These are phyloP conservation scores for Reticulitermes lucifugus DNA, from an alignment of 2,888 invertebrate genomes.

Conservation along the genomic window DNA sequence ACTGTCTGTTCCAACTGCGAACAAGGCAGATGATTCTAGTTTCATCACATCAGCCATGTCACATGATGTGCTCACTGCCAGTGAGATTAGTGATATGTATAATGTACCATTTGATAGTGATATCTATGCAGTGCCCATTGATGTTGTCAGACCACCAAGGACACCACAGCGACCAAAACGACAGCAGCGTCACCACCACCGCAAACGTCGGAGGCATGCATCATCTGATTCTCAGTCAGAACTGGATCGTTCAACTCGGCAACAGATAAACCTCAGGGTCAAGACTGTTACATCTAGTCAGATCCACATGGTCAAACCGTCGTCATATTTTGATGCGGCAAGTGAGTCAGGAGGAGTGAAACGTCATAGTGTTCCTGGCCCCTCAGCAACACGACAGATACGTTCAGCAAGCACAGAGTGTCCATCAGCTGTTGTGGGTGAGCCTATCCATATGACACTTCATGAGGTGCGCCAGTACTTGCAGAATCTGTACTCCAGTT, in stretches of 20 bases:
- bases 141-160: conserved; percentile 75
- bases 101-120: conserved; percentile 91
- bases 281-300: conserved; percentile 47
- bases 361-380: conserved; percentile 77
- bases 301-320: neutral
- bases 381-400: conserved; percentile 64
- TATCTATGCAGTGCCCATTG: conserved; percentile 87
- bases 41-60: conserved; percentile 92
- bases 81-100: conserved; percentile 86
- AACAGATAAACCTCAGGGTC: conserved; percentile 32
- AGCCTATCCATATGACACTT: conserved; percentile 86
- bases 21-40: conserved; percentile 85
- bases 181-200: conserved; percentile 62
- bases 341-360: conserved; percentile 61
- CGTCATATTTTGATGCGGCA: conserved; percentile 36
- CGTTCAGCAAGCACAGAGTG: conserved; percentile 62
- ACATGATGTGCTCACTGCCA: conserved; percentile 83
- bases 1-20: conserved; percentile 75
- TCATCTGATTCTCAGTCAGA: conserved; percentile 64
- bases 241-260: conserved; percentile 38
- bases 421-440: conserved; percentile 71
- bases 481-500: conserved; percentile 83
- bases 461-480: conserved; percentile 87
- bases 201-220: conserved; percentile 64
- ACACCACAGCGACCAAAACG: conserved; percentile 64